phyloP scores from a whole-genome alignment of 2,113 vertebrate genomes.

The Chloropsis cyanopogon region DNA sequence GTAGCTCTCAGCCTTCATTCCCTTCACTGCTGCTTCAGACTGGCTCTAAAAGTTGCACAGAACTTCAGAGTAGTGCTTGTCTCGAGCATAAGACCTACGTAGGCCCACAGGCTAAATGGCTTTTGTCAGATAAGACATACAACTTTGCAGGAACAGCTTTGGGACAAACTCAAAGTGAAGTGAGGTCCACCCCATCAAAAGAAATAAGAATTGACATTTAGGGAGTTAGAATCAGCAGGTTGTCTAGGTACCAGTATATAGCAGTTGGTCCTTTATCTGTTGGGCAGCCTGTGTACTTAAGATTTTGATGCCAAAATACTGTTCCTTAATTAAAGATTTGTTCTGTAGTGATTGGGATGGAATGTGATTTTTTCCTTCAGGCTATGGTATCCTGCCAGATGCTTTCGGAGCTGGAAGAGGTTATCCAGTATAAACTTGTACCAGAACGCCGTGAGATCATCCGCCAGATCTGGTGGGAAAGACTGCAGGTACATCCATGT shows the following conservation, averaged over 20 bases:
- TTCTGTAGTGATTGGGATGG: conserved; percentile 50
- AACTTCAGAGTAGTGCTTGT: not conserved
- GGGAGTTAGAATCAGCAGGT: not conserved
- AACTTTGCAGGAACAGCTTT: not conserved
- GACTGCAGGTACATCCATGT: conserved; percentile 85
- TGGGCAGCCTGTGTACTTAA: not conserved
- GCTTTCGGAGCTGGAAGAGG: conserved; percentile 97
- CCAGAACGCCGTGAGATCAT: conserved; percentile 97
- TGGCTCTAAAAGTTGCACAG: not conserved
- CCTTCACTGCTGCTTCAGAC: not conserved
- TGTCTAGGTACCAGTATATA: not conserved
- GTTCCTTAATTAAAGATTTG: not conserved
- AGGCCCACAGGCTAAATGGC: not conserved
- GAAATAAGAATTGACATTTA: not conserved
- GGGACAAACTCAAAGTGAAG: not conserved
- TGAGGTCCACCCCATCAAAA: not conserved
- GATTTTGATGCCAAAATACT: not conserved
- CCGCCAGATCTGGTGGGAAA: conserved; percentile 98
- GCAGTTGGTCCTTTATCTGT: not conserved
- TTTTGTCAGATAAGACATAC: not conserved
- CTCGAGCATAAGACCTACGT: not conserved
- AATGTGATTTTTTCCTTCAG: conserved; percentile 76
- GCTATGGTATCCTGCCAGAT: conserved; percentile 99
- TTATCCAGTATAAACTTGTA: conserved; percentile 98
- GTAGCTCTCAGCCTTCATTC: not conserved